A percentile compares a stretch with the other conserved stretches of the same genome.
Conservation (phyloP, 2,797 vertebrate species). For the Sardinella longiceps region DNA sequence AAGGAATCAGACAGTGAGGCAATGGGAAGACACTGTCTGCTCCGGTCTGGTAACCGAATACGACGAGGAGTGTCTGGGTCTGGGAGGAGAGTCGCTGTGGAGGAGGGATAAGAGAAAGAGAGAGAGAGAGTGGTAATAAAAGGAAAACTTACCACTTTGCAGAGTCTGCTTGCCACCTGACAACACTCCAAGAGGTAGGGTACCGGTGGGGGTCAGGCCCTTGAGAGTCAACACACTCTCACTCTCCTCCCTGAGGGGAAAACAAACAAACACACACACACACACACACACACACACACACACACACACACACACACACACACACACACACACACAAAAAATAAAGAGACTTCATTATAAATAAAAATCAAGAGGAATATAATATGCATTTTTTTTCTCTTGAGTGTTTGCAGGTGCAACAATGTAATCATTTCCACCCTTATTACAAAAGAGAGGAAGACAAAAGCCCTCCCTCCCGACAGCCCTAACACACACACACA, state of each 20-base stretch:
- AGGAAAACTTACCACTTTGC: conserved; percentile 85
- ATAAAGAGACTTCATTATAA: background rate
- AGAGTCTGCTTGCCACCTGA: conserved; percentile 94
- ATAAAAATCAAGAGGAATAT: background rate
- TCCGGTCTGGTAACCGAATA: background rate
- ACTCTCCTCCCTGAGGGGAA: conserved; percentile 86
- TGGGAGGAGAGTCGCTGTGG: background rate
- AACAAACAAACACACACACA: conserved; percentile 48
- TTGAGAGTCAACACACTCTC: conserved; percentile 97
- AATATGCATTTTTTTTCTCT: conserved; percentile 31
- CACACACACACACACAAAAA: no score
- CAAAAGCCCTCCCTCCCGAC: conserved; percentile 42
- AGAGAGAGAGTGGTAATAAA: background rate
- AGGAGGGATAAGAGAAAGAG: background rate
- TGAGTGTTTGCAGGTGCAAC: conserved; percentile 29
- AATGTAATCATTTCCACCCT: conserved; percentile 37
- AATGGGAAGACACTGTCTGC: background rate
- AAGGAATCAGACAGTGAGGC: conserved; percentile 12
- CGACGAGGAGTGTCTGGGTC: background rate
- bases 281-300: conserved; percentile 39
- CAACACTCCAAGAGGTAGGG: conserved; percentile 93
- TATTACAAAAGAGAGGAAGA: conserved; percentile 28
- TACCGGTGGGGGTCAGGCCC: conserved; percentile 95
- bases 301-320: no score
- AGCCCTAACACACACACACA: no score